A percentile compares a stretch with the other conserved stretches of the same genome.
These are phyloP conservation scores for Brachyistius frenatus DNA, from an alignment of 2,113 vertebrate genomes.

Conservation along the genomic window DNA sequence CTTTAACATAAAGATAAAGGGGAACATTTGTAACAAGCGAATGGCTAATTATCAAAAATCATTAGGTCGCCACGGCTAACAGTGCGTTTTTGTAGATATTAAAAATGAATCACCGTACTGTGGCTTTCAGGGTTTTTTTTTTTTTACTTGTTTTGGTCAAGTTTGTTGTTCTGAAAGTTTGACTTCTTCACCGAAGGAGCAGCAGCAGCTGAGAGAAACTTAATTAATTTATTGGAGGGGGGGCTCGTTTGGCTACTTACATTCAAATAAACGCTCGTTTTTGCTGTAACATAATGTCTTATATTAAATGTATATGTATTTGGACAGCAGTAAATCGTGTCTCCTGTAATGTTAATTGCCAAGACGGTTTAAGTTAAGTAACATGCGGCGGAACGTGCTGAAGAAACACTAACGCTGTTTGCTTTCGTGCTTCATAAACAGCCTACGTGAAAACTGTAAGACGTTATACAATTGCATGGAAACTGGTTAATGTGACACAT, in stretches of 20 bases:
- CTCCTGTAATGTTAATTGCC: background rate
- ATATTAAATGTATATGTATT: background rate
- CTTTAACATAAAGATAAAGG: no score
- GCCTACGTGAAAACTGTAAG: rapidly evolving
- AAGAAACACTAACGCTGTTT: background rate
- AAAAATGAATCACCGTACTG: no score
- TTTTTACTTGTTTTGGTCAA: no score
- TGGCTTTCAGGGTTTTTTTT: no score
- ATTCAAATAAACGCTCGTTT: background rate
- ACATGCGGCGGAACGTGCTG: background rate
- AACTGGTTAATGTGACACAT: background rate
- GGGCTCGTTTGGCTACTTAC: no score
- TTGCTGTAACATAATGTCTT: background rate
- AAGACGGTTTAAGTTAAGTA: background rate
- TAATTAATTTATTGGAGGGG: no score
- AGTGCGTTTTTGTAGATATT: no score
- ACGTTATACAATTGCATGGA: no score
- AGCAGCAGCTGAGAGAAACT: slow-evolving; percentile 16
- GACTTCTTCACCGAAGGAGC: background rate
- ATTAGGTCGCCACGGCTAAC: no score
- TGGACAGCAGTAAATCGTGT: background rate
- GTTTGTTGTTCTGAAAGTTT: background rate
- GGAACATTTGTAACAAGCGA: no score
- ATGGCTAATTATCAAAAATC: no score
- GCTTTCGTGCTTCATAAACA: no score